A percentile compares a stretch with the other conserved stretches of the same genome.
phyloP scores from a whole-genome alignment of 2,113 vertebrate genomes.

The Mastomys natalensis region DNA sequence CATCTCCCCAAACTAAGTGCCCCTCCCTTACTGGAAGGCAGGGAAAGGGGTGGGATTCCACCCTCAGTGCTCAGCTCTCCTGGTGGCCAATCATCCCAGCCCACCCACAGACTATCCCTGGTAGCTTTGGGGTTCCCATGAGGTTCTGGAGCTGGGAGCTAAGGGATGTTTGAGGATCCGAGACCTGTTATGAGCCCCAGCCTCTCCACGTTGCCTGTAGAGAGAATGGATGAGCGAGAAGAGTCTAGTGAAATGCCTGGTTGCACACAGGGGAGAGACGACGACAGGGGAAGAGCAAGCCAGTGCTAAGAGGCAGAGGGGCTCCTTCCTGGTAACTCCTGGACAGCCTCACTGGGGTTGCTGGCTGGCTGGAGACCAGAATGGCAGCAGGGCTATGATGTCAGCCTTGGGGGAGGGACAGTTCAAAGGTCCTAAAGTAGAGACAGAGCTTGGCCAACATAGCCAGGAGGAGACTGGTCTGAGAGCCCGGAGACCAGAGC shows the following conservation, averaged over 20 bases:
- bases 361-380: neutral
- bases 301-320: no score
- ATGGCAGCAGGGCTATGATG: neutral
- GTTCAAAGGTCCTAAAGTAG: neutral
- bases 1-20: neutral
- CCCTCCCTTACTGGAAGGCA: neutral
- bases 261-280: neutral
- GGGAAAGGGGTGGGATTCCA: no score
- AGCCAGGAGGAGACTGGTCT: neutral
- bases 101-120: no score
- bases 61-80: neutral
- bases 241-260: neutral
- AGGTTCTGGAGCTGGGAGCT: neutral
- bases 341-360: neutral
- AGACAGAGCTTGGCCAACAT: neutral
- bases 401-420: neutral
- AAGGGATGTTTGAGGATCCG: neutral
- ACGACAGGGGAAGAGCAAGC: fast-evolving
- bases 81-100: neutral
- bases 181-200: neutral
- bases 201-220: neutral
- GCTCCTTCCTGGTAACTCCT: no score
- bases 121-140: neutral
- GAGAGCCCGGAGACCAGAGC: neutral
- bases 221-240: neutral